Base-by-base conservation (phyloP, 2,113 vertebrate genomes). In the Tylochromis polylepis region DNA sequence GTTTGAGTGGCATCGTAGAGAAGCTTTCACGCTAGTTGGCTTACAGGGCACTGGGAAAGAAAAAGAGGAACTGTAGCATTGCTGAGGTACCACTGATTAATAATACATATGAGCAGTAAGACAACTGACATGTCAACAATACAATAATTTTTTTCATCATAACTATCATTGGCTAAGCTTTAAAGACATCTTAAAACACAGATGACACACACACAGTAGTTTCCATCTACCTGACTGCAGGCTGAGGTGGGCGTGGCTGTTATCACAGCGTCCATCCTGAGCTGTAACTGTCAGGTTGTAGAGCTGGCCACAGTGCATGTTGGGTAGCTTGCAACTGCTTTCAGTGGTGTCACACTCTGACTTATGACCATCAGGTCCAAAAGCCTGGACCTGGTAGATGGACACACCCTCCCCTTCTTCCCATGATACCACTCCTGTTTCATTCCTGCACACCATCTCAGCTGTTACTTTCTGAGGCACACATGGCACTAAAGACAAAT, bases 261-360 rank as follows among this genome's bases (percentile, higher is more conserved):
- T 95, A 83, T 96, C 89, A 79, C 96, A 97, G 15, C 20, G 72
- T 58, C 88, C 93, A 34, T 96, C 95, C 91, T 79, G 80, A 29
- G 94, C 95, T 8, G 93, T 94, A 46, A 96, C 83, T 3, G 95
- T 96, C 80, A 97, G 43, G 85, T 95, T 96, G 89, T 97, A 97
- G 8, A 70, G 78, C 82, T 96, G 95, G 43, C 96, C 96, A 16
- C 96, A 97, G 11, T 95, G 91, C 92, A 97, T 84, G 79, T 11
- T 77, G 27, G 83, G 81, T 46, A 97, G 89, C 36, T 81, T 36
- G 75, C 96, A 97, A 53, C 80, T 92, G 57, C 62, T 82, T 82
- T 14, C 3, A 4, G 15, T 84, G 86, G 87, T 95, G 79, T 31
- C 8, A 49, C 96, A 97, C 20, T 78, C 36, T 6, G 46, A 38